Evolutionary conservation across 2,797 vertebrate genomes (phyloP), one percentile per base, ranked within the genome.

Genomic region (Nyctibius grandis): DNA sequence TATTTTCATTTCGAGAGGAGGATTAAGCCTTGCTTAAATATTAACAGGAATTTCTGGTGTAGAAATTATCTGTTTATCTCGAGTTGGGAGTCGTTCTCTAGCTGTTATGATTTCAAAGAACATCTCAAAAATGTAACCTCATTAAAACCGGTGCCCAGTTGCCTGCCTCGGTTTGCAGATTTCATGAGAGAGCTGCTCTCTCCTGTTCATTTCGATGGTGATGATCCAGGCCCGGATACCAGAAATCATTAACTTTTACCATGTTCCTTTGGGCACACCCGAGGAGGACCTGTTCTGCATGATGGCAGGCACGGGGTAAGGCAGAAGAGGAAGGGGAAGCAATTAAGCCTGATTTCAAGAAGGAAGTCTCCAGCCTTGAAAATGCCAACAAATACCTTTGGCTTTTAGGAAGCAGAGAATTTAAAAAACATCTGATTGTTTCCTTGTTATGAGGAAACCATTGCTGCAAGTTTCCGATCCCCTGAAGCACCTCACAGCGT

Each of bases 31-130:
- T 82, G 65, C 47, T 90, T 95, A 91, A 74, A 87, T 64, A 90
- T 79, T 93, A 91, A 67, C 64, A 86, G 48, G 83, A 85, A 63
- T 67, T 87, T 76, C 45, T 80, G 63, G 33, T 82, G 80, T 53
- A 73, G 83, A 82, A 89, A 79, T 67, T 22, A 68, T 53, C 88
- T 93, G 85, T 88, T 94, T 91, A 76, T 91, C 85, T 80, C 82
- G 59, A 85, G 48, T 12, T 91, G 70, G 83, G 67, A 82, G 45
- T 57, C 23, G 3, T 33, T 64, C 29, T 90, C 26, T 59, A 73
- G 40, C 26, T 91, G 44, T 19, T 87, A 40, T 7, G 51, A 51
- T 88, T 96, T 88, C 88, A 91, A 91, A 91, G 88, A 90, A 80
- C 56, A 69, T 61, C 63, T 74, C 64, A 76, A 77, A 96, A 85